These are phyloP conservation scores for Temnothorax curvispinosus DNA, from an alignment of 1,140 invertebrate genomes.

Conservation along the genomic window DNA sequence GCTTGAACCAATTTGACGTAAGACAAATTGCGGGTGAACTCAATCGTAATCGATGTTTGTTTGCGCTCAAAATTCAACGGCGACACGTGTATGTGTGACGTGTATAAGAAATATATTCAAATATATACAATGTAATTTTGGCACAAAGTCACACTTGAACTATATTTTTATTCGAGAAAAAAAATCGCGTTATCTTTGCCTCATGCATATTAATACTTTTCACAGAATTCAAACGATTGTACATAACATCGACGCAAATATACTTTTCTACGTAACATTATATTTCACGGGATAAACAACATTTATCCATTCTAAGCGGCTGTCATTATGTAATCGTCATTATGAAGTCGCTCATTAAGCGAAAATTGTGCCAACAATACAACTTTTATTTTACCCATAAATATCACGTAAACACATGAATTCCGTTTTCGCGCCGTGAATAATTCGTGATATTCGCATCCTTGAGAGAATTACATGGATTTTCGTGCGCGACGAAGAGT, in stretches of 20 bases:
- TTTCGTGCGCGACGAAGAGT: not conserved
- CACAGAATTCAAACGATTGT: not conserved
- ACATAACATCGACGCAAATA: not conserved
- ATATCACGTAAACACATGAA: not conserved
- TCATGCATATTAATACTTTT: conserved; percentile 22
- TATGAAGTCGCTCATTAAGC: not conserved
- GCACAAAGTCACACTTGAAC: not conserved
- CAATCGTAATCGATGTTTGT: not conserved
- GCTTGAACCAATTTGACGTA: conserved; percentile 10
- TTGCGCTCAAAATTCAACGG: not conserved
- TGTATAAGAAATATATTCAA: not conserved
- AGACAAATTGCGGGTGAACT: conserved; percentile 32
- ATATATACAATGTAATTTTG: not conserved
- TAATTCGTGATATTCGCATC: not conserved
- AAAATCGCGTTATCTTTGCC: not conserved
- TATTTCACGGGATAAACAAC: not conserved
- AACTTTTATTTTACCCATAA: conserved; percentile 10
- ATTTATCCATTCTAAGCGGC: not conserved
- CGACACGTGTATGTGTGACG: not conserved
- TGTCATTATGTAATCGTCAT: conserved; percentile 3
- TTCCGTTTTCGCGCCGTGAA: not conserved
- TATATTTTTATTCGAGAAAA: conserved; percentile 2
- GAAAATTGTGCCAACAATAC: not conserved
- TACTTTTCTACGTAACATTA: not conserved
- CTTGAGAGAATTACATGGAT: not conserved